A percentile compares a stretch with the other conserved stretches of the same genome.
phyloP scores from a whole-genome alignment of 2,797 vertebrate species.

The Leuciscus waleckii region DNA sequence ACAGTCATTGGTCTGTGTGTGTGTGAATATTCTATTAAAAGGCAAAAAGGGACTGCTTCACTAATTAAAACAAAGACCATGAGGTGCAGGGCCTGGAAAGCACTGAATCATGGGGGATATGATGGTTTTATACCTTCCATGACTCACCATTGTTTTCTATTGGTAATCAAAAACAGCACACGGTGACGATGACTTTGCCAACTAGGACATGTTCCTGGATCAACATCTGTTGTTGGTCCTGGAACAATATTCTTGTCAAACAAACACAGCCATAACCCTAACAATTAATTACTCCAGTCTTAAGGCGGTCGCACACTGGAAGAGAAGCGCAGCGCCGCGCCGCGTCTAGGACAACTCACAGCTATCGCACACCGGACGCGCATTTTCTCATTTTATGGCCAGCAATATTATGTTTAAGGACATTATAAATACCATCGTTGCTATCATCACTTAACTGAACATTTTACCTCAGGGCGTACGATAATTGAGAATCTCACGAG shows the following conservation, averaged over 20 bases:
- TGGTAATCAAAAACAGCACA: conserved; percentile 2
- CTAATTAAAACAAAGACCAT: conserved; percentile 22
- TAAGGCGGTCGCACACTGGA: not conserved
- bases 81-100: not conserved
- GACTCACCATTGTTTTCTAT: conserved; percentile 21
- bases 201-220: conserved; percentile 21
- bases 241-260: conserved; percentile 11
- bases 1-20: conserved; percentile 25
- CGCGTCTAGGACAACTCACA: not conserved
- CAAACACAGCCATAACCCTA: not conserved
- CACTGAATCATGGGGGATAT: conserved; percentile 13
- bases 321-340: not conserved
- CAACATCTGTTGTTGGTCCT: conserved; percentile 15
- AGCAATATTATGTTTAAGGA: not conserved
- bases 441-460: not conserved
- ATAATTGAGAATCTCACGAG: not conserved
- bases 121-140: conserved; percentile 23
- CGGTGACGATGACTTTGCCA: not conserved
- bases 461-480: not conserved
- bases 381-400: too few relatives aligned
- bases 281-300: not conserved
- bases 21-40: conserved; percentile 25
- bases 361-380: not conserved
- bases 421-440: not conserved
- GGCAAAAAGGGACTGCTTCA: conserved; percentile 5